A percentile compares a stretch with the other conserved stretches of the same genome.
Evolutionary conservation across 2,797 vertebrate species (phyloP).

Genomic region (Rallus crepitans): DNA sequence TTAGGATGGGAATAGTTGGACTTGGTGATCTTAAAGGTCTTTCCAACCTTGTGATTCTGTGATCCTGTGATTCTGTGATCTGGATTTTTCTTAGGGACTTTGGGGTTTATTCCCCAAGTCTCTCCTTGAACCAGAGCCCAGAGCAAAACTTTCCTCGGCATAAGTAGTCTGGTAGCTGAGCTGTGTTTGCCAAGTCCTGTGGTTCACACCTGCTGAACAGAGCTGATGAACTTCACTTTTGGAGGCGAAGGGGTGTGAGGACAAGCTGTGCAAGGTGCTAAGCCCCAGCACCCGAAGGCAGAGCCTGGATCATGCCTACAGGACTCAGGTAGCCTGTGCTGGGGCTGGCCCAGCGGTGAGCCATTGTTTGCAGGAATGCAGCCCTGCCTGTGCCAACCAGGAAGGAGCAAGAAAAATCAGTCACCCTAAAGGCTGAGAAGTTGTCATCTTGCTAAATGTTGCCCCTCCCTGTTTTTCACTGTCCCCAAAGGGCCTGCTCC

Average conservation of each 20-base stretch:
- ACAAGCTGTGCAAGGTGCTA: neutral
- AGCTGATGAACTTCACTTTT: neutral
- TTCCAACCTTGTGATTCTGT: too few species aligned
- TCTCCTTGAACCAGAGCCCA: neutral
- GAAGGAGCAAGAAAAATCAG: slow-evolving; percentile 30
- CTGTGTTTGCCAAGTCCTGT: neutral
- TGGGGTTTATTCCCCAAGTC: neutral
- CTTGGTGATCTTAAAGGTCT: too few species aligned
- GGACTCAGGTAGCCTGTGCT: neutral
- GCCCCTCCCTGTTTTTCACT: neutral
- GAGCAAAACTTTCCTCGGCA: neutral
- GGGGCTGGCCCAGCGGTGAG: fast-evolving
- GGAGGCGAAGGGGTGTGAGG: neutral
- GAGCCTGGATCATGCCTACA: neutral
- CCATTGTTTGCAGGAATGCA: slow-evolving; percentile 36
- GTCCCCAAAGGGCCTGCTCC: neutral
- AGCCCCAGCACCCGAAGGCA: neutral
- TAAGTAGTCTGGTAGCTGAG: neutral
- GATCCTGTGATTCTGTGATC: too few species aligned
- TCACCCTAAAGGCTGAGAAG: neutral
- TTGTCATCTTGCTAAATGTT: neutral
- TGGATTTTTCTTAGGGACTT: neutral
- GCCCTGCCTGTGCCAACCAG: slow-evolving; percentile 34
- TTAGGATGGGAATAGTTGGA: too few species aligned
- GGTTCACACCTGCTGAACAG: neutral